Base-by-base conservation (phyloP, 2,113 vertebrate species). In the Rynchops niger region DNA sequence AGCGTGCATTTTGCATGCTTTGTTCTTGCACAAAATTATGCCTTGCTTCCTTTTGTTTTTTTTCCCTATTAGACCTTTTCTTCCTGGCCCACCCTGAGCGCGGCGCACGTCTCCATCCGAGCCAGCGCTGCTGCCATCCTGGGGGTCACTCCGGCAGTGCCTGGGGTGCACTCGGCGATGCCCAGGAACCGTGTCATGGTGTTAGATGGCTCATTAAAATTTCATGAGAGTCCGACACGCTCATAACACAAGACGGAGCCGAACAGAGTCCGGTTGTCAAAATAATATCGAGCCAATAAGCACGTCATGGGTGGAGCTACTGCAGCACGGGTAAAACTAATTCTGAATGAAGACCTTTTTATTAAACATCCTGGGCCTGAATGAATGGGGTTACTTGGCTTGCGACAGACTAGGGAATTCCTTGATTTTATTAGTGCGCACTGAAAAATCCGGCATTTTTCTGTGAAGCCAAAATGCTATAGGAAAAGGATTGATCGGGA, bases 251-350 rank as follows among this genome's bases (percentile, higher is more conserved):
- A 84, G 61, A 36, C 55, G 4, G 66, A 80, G 93, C 96, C 20
- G 90, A 78, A 29, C 66, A 7, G 92, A 53, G 83, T 34, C 91
- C 93, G 43, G 32, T 91, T 95, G 95, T 90, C 98, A 98, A 74
- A 95, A 91, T 66, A 78, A 78, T 84, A 84, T 34, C 2, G 92
- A 96, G 96, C 99, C 99, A 99, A 99, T 99, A 86, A 82, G 96
- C 89, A 8, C 50, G 34, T 52, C 53, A 42, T 74, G 96, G 86
- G 99, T 82, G 99, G 99, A 98, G 98, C 98, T 96, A 91, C 74
- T 63, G 73, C 97, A 92, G 97, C 91, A 95, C 91, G 98, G 97
- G 90, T 96, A 96, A 90, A 97, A 89, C 88, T 93, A 94, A 98
- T 98, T 98, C 95, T 98, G 92, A 98, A 98, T 98, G 98, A 96